Evolutionary conservation across 2,113 vertebrate species (phyloP).

Genomic region (Labeo rohita): DNA sequence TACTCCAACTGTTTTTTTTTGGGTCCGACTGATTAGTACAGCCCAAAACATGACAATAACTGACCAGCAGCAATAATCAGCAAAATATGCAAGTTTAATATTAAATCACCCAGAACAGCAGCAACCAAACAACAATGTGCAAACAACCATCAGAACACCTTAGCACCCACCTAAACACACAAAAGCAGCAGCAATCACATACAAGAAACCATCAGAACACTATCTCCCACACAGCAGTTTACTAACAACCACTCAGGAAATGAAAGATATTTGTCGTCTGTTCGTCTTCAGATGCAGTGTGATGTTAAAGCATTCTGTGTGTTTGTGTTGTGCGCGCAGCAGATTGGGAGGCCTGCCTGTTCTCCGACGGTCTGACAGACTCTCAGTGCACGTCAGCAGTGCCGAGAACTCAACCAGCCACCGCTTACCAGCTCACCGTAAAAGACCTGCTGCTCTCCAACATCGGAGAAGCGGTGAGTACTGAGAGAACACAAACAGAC

Average conservation of each 20-base stretch:
- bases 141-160: too few relatives aligned
- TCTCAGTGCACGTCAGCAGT: slow-evolving; percentile 31
- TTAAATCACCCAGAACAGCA: too few relatives aligned
- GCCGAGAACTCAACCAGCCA: background rate
- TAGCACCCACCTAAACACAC: too few relatives aligned
- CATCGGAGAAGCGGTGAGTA: slow-evolving; percentile 75
- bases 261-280: background rate
- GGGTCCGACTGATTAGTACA: too few relatives aligned
- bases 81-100: too few relatives aligned
- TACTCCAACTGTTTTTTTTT: too few relatives aligned
- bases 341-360: slow-evolving; percentile 74
- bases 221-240: background rate
- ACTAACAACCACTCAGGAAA: background rate
- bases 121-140: too few relatives aligned
- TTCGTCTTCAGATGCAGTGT: background rate
- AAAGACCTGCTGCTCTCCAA: slow-evolving; percentile 89
- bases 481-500: background rate
- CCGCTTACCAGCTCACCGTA: slow-evolving; percentile 77
- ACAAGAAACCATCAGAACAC: background rate
- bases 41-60: too few relatives aligned
- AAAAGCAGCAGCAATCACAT: too few relatives aligned
- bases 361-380: slow-evolving; percentile 66
- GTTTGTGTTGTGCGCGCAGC: slow-evolving; percentile 62
- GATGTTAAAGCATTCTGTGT: background rate
- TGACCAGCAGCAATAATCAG: too few relatives aligned